Evolutionary conservation across 2,888 invertebrate species (phyloP).

Genomic region (Protula sp.): DNA sequence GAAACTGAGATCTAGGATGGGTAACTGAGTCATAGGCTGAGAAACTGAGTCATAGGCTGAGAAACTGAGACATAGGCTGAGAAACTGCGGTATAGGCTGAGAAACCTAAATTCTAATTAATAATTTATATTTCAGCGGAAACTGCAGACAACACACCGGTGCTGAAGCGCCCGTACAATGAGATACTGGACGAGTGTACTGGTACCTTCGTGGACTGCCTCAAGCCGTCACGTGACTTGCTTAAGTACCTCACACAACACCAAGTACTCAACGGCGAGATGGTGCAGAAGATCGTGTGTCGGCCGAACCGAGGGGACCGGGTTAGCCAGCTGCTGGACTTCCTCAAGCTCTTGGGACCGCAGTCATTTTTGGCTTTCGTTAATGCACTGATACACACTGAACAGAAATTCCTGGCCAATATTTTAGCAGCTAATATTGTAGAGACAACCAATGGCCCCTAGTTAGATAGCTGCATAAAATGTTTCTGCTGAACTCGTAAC

Average conservation of each 20-base stretch:
- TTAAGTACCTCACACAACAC: background rate
- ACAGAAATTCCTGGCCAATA: background rate
- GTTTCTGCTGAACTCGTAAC: background rate
- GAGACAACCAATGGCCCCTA: no score
- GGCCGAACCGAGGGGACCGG: background rate
- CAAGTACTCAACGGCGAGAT: background rate
- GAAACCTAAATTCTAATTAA: no score
- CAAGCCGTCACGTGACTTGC: background rate
- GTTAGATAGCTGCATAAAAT: no score
- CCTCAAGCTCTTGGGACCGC: background rate
- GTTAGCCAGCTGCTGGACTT: background rate
- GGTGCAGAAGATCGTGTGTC: background rate
- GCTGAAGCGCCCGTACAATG: background rate
- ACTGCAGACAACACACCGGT: background rate
- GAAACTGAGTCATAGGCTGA: no score
- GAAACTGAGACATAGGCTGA: no score
- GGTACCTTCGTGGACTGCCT: conserved; percentile 1
- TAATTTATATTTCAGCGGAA: no score
- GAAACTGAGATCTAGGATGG: no score
- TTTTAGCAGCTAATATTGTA: background rate
- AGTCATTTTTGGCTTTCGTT: background rate
- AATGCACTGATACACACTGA: background rate
- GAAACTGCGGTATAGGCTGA: no score
- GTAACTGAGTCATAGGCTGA: no score
- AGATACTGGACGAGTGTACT: background rate